Conservation (phyloP, 2,113 vertebrate species). For the Chroicocephalus ridibundus region DNA sequence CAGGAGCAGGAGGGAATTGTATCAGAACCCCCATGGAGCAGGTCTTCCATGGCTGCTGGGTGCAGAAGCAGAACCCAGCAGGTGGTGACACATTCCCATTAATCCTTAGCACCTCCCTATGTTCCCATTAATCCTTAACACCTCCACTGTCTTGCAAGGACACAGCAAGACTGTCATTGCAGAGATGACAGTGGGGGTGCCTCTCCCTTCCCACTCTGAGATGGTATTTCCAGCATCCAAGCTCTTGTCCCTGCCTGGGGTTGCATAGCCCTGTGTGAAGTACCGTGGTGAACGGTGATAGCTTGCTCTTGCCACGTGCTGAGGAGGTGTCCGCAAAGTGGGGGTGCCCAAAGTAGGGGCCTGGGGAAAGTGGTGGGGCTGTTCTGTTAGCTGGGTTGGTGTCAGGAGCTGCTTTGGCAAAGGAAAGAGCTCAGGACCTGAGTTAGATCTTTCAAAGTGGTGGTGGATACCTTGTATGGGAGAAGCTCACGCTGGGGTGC, state of each 20-base stretch:
- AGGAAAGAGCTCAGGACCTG: background rate
- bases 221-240: fast-evolving
- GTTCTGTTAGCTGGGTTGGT: background rate
- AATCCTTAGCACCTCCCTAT: background rate
- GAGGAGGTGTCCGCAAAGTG: background rate
- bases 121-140: background rate
- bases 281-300: fast-evolving
- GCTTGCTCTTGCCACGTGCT: background rate
- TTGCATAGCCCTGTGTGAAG: background rate
- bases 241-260: background rate
- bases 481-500: background rate
- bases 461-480: background rate
- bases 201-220: background rate
- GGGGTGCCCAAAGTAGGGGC: fast-evolving
- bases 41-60: background rate
- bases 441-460: background rate
- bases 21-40: background rate
- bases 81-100: background rate
- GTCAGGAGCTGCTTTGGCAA: background rate
- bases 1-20: background rate
- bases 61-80: background rate
- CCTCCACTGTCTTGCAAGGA: background rate
- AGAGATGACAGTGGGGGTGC: fast-evolving
- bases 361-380: background rate
- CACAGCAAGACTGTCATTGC: background rate